phyloP scores from a whole-genome alignment of 2,888 invertebrate genomes.

The Apoda limacodes region DNA sequence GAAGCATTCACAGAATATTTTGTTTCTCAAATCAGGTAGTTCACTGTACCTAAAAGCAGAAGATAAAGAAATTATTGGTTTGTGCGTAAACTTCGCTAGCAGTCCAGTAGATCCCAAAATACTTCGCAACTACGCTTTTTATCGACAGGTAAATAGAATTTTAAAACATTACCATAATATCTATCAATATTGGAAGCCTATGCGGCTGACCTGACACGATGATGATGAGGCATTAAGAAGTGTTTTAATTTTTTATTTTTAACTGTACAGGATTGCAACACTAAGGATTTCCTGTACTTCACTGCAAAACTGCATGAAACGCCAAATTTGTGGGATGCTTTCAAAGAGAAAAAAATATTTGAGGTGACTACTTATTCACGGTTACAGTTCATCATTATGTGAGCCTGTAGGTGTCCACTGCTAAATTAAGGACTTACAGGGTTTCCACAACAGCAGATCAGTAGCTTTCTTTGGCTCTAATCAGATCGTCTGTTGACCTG shows the following conservation, averaged over 20 bases:
- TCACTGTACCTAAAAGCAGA: conserved; percentile 37
- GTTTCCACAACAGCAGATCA: too few relatives aligned
- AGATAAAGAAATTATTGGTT: conserved; percentile 36
- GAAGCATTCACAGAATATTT: too few relatives aligned
- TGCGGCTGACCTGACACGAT: too few relatives aligned
- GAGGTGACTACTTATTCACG: too few relatives aligned
- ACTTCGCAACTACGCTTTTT: conserved; percentile 45
- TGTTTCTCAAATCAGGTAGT: conserved; percentile 36
- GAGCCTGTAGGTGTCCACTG: too few relatives aligned
- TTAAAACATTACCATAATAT: too few relatives aligned
- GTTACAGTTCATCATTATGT: too few relatives aligned
- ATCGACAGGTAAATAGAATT: conserved; percentile 54
- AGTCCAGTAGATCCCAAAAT: conserved; percentile 40
- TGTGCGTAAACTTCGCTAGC: conserved; percentile 46
- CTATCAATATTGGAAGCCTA: too few relatives aligned
- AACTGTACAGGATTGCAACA: conserved; percentile 31
- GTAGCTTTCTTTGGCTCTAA: too few relatives aligned
- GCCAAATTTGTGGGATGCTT: conserved; percentile 51
- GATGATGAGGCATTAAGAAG: too few relatives aligned
- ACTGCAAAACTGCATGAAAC: conserved; percentile 53
- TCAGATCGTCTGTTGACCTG: too few relatives aligned
- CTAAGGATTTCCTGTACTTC: conserved; percentile 52
- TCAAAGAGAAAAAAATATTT: conserved; percentile 43
- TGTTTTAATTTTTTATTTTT: neutral
- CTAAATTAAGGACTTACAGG: too few relatives aligned